These are phyloP conservation scores for Stegana nigrithorax DNA, from an alignment of 2,888 invertebrate species.

Conservation along the genomic window DNA sequence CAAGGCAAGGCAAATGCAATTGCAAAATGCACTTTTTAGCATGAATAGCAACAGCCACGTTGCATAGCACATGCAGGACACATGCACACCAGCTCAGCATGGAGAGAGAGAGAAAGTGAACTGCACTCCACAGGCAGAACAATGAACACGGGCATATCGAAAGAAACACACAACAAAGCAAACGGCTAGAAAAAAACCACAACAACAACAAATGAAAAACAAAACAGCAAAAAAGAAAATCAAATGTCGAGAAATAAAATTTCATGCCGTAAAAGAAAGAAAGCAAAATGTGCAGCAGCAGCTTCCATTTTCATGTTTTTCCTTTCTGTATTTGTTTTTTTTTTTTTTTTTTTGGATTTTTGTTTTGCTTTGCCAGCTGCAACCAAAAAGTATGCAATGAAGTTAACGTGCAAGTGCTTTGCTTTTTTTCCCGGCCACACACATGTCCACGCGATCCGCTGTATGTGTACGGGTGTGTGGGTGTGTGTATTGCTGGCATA, in stretches of 20 bases:
- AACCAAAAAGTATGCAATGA: constrained; percentile 5
- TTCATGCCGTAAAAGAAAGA: constrained; percentile 28
- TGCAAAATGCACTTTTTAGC: constrained; percentile 27
- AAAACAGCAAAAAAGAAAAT: constrained; percentile 45
- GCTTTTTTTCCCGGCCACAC: constrained; percentile 10
- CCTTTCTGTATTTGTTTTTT: neutral
- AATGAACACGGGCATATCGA: constrained; percentile 19
- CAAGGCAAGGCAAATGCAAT: constrained; percentile 43
- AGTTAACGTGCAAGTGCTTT: neutral
- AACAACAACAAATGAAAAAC: neutral
- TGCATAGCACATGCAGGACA: neutral
- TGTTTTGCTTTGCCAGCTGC: neutral
- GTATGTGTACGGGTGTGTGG: neutral
- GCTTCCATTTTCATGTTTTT: neutral
- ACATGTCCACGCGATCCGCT: constrained; percentile 21
- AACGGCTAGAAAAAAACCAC: neutral
- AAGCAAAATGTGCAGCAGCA: neutral
- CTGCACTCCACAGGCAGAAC: constrained; percentile 34
- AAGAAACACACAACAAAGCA: constrained; percentile 30
- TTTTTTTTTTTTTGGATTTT: neutral
- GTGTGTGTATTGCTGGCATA: constrained; percentile 29
- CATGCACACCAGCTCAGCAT: too few relatives aligned
- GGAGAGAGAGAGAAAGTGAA: neutral
- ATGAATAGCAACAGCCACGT: constrained; percentile 41
- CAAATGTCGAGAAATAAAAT: constrained; percentile 59